phyloP scores from a whole-genome alignment of 2,797 vertebrate species.

The Poecilia picta region DNA sequence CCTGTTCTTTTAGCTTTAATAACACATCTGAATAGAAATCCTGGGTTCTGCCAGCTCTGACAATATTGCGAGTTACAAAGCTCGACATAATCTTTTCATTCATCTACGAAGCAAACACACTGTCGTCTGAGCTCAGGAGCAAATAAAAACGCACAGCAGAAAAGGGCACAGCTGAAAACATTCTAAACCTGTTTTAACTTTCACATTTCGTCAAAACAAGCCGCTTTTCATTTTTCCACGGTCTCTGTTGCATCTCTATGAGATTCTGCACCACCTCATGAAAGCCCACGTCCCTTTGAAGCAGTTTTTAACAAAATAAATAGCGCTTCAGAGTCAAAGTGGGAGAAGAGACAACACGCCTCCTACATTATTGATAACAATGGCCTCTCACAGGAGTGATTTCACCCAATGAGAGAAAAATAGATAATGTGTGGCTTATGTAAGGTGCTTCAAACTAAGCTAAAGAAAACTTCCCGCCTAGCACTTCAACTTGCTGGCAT shows the following conservation, averaged over 20 bases:
- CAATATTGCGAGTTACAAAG: neutral
- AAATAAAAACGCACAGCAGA: neutral
- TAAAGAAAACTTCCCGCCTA: slow-evolving; percentile 44
- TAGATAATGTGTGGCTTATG: slow-evolving; percentile 55
- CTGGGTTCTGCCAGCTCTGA: neutral
- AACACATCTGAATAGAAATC: slow-evolving; percentile 28
- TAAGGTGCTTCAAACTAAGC: slow-evolving; percentile 56
- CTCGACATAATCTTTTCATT: slow-evolving; percentile 14
- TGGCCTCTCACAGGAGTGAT: slow-evolving; percentile 41
- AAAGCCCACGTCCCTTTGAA: slow-evolving; percentile 23
- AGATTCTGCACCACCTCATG: slow-evolving; percentile 7
- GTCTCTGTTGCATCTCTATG: slow-evolving; percentile 12
- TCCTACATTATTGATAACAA: slow-evolving; percentile 64
- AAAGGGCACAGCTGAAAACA: neutral
- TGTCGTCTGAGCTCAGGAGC: neutral
- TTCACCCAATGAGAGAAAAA: slow-evolving; percentile 44
- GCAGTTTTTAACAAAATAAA: slow-evolving; percentile 39
- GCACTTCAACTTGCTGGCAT: slow-evolving; percentile 29
- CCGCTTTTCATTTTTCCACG: neutral
- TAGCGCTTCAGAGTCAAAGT: slow-evolving; percentile 37
- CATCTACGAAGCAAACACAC: slow-evolving; percentile 4
- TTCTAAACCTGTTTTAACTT: neutral
- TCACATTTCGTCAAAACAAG: slow-evolving; percentile 1
- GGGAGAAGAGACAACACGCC: slow-evolving; percentile 46
- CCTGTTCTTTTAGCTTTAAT: slow-evolving; percentile 8